Base-by-base conservation (phyloP, 1,140 invertebrate species). In the Chrysoperla carnea region DNA sequence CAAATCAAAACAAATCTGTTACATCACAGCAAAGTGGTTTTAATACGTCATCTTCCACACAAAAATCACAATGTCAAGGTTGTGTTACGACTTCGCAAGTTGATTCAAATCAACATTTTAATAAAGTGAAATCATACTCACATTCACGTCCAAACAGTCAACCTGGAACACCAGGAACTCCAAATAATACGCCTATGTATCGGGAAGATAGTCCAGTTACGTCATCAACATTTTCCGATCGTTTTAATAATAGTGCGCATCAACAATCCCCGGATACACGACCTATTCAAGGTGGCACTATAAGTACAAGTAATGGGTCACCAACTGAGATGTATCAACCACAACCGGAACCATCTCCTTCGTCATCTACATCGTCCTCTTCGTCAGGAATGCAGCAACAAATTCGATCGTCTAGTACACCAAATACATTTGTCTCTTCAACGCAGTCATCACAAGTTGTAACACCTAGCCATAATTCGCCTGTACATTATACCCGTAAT, bases 281-380 rank as follows among this genome's bases (percentile, higher is more conserved):
- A 46, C 80, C 78, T 0, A 81, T 82, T 45, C 78, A 82, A 60
- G 78, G 78, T 11, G 78, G 76, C 2, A 73, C 78, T 7, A 75
- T 83, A 6, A 81, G 77, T 50, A 82, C 80, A 1, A 81, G 78
- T 56, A 76, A 81, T 49, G 75, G 77, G 11, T 78, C 76, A 6
- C 73, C 74, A 72, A 76, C 42, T 70, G 64, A 2, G 48, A 64
- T 37, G 57, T 58, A 38, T 63, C 67, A 57, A 8, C 62, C 66
- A 47, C 64, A 65, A 6, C 68, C 69, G 4, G 52, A 52, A 12
- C 68, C 68, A 2, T 66, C 67, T 31, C 50, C 62, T 28, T 64
- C 63, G 2, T 66, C 51, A 61, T 65, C 4, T 58, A 68, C 42
- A 23, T 23, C 17, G 5, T 23, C 17, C 17, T 23, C 17, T 3